phyloP scores from a whole-genome alignment of 2,797 vertebrate genomes.

The Chaetophractus vellerosus region DNA sequence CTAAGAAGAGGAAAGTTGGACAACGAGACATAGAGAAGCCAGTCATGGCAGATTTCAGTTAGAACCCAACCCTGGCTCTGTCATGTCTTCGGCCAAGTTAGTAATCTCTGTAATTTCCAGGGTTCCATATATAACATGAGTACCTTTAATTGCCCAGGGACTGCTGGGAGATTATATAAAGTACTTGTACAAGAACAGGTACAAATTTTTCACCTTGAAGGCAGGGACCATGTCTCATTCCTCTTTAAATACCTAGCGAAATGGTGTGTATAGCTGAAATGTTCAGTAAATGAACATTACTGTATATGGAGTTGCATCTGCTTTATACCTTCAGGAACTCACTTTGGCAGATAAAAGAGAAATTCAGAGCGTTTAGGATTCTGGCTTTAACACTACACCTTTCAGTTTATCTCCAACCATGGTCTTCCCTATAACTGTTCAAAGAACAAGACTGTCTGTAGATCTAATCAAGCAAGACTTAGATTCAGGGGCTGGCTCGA shows the following conservation, averaged over 20 bases:
- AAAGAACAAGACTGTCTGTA: not conserved
- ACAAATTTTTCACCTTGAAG: not conserved
- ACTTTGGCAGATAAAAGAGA: not conserved
- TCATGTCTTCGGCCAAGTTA: not conserved
- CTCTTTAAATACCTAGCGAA: not conserved
- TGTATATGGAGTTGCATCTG: not conserved
- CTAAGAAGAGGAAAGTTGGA: too few species aligned
- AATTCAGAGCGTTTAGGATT: not conserved
- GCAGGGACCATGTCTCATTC: not conserved
- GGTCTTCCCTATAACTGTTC: not conserved
- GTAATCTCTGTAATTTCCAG: not conserved
- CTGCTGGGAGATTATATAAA: not conserved
- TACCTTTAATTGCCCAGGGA: not conserved
- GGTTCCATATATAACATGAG: not conserved
- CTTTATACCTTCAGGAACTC: not conserved
- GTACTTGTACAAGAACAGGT: too few species aligned
- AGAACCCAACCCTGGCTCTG: not conserved
- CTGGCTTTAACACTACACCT: not conserved
- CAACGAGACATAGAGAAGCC: too few species aligned
- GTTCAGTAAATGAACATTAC: not conserved
- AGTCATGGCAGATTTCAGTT: not conserved
- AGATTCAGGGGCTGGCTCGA: too few species aligned
- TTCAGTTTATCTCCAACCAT: not conserved
- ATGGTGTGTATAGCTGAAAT: not conserved
- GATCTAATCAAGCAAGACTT: constrained; percentile 15